Evolutionary conservation across 2,797 vertebrate genomes (phyloP), one percentile per base, ranked within the genome.

Genomic region (Acestrorhynchus altus): DNA sequence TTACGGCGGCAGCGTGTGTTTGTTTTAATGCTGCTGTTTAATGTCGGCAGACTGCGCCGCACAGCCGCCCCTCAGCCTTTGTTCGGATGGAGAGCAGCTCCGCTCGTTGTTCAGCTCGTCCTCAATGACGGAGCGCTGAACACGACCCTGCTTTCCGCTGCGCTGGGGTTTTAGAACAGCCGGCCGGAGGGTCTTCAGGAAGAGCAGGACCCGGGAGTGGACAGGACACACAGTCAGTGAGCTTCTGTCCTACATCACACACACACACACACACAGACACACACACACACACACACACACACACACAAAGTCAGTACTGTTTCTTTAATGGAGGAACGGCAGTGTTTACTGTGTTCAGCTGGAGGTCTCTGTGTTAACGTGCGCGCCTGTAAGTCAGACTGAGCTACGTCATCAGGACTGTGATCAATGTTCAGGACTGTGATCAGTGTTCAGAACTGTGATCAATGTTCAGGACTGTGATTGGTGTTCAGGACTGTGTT

Each of bases 1-100:
- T 87, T 80, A 84, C 87, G 81, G 73, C 67, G 31, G 24, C 64
- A 69, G 80, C 86, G 79, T 42, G 63, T 72, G 42, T 49, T 74
- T 74, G 74, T 86, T 83, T n/a, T 78, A 66, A 72, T 79, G 61
- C 77, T 64, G 77, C 28, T 18, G 16, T 79, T 81, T 85, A 35
- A 78, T 78, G 86, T 89, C 85, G 74, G 79, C 79, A 49, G 71
- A 63, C 71, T 69, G 24, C 77, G 73, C 44, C 74, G 52, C 51
- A 52, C 46, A 39, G 5, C 74, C 57, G 76, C 60, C 57, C 72
- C 67, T 74, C 74, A 71, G 77, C 72, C 67, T 63, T 82, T 72
- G 73, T 83, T 83, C 83, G 78, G 67, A 76, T 77, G 61, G 15
- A 31, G 42, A 44, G 10, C 26, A 22, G 49, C 13, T 63, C 31